Conservation (phyloP, 1,140 invertebrate genomes). For the Lordiphosa clarofinis region DNA sequence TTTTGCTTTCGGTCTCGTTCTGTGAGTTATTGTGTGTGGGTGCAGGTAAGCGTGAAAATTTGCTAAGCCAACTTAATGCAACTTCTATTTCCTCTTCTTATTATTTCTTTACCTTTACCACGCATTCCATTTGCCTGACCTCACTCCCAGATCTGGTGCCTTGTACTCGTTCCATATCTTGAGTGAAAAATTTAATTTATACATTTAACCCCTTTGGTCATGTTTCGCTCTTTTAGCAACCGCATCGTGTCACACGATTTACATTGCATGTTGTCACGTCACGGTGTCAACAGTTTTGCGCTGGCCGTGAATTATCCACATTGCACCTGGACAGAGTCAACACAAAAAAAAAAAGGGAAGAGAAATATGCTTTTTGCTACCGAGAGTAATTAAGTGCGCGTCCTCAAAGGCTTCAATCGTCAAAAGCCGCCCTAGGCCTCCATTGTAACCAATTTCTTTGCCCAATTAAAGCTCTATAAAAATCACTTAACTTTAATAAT, state of each 20-base stretch:
- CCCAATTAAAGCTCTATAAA: constrained; percentile 71
- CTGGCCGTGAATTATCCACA: constrained; percentile 29
- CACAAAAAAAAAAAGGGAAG: not conserved
- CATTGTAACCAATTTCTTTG: constrained; percentile 13
- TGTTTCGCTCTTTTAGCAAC: constrained; percentile 5
- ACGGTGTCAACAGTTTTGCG: constrained; percentile 65
- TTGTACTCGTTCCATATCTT: no score
- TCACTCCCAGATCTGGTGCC: constrained; percentile 1
- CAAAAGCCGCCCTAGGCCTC: constrained; percentile 8
- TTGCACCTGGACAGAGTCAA: not conserved
- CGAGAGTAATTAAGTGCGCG: constrained; percentile 66
- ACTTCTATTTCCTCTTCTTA: constrained; percentile 37
- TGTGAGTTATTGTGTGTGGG: constrained; percentile 30
- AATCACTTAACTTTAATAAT: constrained; percentile 77
- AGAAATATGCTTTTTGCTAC: constrained; percentile 31
- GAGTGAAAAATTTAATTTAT: constrained; percentile 66
- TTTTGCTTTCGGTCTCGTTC: constrained; percentile 58
- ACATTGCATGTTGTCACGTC: constrained; percentile 76
- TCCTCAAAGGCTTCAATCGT: constrained; percentile 49
- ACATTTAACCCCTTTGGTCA: constrained; percentile 61
- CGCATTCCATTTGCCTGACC: constrained; percentile 42
- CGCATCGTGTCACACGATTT: constrained; percentile 71
- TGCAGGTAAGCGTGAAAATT: constrained; percentile 68
- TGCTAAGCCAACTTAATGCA: constrained; percentile 74
- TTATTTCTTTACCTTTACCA: constrained; percentile 14